These are phyloP conservation scores for Nyctibius bracteatus DNA, from an alignment of 2,113 vertebrate genomes.

Conservation along the genomic window DNA sequence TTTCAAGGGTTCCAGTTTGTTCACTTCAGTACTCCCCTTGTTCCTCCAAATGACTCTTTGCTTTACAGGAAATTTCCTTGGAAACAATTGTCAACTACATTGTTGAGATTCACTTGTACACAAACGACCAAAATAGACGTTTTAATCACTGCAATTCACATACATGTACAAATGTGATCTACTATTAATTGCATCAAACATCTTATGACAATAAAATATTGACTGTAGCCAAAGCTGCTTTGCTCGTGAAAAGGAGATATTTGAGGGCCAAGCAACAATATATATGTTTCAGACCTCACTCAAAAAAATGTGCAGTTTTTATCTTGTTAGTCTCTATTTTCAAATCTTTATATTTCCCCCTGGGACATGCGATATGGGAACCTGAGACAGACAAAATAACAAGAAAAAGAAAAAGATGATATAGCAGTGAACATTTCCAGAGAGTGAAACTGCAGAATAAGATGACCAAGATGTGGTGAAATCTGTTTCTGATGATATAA, in stretches of 20 bases:
- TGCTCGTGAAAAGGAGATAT: neutral
- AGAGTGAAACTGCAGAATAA: neutral
- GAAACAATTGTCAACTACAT: neutral
- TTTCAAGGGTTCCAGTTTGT: neutral
- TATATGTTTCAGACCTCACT: neutral
- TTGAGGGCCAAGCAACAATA: neutral
- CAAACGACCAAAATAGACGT: neutral
- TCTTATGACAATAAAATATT: neutral
- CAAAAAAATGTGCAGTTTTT: neutral
- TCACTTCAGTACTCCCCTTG: neutral
- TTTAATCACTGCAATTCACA: neutral
- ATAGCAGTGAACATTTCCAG: neutral
- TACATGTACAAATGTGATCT: neutral
- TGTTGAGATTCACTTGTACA: neutral
- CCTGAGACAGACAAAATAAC: neutral
- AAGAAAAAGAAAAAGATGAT: neutral
- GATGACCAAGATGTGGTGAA: neutral
- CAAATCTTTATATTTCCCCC: neutral
- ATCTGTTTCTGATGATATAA: neutral
- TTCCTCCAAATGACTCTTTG: neutral
- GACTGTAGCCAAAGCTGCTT: neutral
- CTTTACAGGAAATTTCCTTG: neutral
- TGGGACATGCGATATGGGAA: neutral
- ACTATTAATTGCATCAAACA: neutral
- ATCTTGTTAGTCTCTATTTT: neutral